Conservation (phyloP, 2,113 vertebrate species). For the Ptyas mucosa region DNA sequence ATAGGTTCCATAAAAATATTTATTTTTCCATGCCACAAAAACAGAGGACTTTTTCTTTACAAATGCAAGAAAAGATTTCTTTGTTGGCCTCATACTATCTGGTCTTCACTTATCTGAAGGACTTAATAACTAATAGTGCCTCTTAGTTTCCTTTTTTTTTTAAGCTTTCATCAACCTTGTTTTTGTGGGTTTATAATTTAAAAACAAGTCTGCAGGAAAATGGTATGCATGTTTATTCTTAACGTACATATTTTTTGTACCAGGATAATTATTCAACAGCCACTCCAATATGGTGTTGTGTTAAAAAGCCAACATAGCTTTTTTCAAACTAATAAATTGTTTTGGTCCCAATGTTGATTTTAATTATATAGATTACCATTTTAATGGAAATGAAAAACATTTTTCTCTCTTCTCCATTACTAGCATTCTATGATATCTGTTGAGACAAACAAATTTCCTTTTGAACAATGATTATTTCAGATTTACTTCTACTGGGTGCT, state of each 20-base stretch:
- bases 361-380: background rate
- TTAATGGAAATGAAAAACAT: background rate
- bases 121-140: background rate
- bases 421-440: background rate
- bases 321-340: background rate
- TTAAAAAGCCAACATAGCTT: background rate
- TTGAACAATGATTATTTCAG: background rate
- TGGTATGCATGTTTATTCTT: background rate
- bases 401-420: background rate
- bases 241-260: background rate
- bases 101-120: background rate
- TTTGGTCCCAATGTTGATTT: background rate
- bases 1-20: background rate
- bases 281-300: background rate
- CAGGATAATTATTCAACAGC: background rate
- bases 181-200: background rate
- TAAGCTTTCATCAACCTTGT: background rate
- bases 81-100: no score
- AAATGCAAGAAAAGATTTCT: background rate
- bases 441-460: background rate
- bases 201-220: background rate
- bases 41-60: background rate
- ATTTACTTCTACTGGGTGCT: background rate
- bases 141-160: background rate
- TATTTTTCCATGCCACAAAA: background rate